Conservation (phyloP, 2,113 vertebrate species). For the Agapornis roseicollis region DNA sequence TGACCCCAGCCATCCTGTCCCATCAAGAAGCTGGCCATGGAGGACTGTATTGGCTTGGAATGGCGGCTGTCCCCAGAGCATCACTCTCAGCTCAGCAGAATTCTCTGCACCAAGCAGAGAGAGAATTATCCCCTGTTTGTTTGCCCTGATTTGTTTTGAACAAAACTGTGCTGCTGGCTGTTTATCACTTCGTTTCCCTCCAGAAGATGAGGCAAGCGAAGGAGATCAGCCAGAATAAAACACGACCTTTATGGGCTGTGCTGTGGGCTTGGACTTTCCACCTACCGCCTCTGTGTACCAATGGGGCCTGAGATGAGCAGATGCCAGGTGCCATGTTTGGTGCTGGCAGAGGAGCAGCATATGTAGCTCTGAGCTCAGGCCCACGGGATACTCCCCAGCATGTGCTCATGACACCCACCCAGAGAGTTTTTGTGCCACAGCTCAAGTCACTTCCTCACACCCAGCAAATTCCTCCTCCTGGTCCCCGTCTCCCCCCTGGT, state of each 20-base stretch:
- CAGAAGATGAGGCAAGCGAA: constrained; percentile 60
- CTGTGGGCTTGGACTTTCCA: constrained; percentile 68
- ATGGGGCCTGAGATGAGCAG: constrained; percentile 56
- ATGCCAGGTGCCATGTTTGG: constrained; percentile 64
- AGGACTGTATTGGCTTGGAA: not conserved
- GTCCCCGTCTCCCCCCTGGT: not conserved
- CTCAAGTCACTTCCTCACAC: constrained; percentile 55
- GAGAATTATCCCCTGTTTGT: constrained; percentile 29
- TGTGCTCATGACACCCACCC: constrained; percentile 62
- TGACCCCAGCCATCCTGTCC: not conserved
- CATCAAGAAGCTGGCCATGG: not conserved
- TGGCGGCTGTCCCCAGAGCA: not conserved
- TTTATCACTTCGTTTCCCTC: constrained; percentile 61
- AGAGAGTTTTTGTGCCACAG: constrained; percentile 46
- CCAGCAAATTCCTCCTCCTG: constrained; percentile 31
- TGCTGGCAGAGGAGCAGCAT: constrained; percentile 59
- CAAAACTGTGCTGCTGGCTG: constrained; percentile 62
- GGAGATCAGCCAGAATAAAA: constrained; percentile 68
- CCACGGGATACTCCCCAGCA: constrained; percentile 60
- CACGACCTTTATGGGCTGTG: constrained; percentile 61
- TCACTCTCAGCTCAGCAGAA: not conserved
- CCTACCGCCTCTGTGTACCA: constrained; percentile 51
- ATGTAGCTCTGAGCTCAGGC: constrained; percentile 58
- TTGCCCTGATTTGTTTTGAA: constrained; percentile 55
- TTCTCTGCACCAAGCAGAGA: not conserved